These are phyloP conservation scores for Embidobia sp. DNA, from an alignment of 2,888 invertebrate species.

Conservation along the genomic window DNA sequence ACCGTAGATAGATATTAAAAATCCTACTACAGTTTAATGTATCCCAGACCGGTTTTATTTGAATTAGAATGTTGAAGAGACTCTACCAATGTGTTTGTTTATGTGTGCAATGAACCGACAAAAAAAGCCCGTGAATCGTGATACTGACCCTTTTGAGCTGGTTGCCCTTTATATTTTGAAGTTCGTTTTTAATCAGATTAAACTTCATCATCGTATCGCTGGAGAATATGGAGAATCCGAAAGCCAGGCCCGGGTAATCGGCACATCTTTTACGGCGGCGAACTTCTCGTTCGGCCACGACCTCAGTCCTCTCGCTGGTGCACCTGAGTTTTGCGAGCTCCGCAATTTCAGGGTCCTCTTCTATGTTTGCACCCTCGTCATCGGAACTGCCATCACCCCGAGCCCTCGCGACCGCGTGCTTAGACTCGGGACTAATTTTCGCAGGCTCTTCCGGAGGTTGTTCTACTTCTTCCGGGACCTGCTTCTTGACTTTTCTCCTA, in stretches of 20 bases:
- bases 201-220: slow-evolving; percentile 99
- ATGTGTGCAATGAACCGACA: too few species aligned
- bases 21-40: too few species aligned
- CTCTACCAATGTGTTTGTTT: not conserved
- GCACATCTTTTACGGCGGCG: slow-evolving; percentile 90
- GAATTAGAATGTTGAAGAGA: too few species aligned
- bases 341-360: slow-evolving; percentile 89
- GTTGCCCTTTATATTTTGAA: slow-evolving; percentile 98
- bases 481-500: slow-evolving; percentile 27
- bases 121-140: too few species aligned
- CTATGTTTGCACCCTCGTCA: slow-evolving; percentile 80
- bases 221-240: slow-evolving; percentile 95
- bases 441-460: slow-evolving; percentile 2
- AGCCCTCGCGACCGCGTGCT: slow-evolving; percentile 81
- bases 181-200: slow-evolving; percentile 97
- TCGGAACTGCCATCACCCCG: slow-evolving; percentile 79
- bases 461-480: slow-evolving; percentile 4
- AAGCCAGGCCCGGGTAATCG: slow-evolving; percentile 95
- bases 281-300: slow-evolving; percentile 92
- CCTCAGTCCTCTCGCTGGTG: slow-evolving; percentile 94
- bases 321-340: slow-evolving; percentile 93
- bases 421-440: slow-evolving; percentile 70
- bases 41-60: too few species aligned
- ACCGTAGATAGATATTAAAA: too few species aligned
- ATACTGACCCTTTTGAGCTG: slow-evolving; percentile 96